A percentile compares a stretch with the other conserved stretches of the same genome.
Conservation (phyloP, 92 coral and sea anemone species). For the Porites lobata region DNA sequence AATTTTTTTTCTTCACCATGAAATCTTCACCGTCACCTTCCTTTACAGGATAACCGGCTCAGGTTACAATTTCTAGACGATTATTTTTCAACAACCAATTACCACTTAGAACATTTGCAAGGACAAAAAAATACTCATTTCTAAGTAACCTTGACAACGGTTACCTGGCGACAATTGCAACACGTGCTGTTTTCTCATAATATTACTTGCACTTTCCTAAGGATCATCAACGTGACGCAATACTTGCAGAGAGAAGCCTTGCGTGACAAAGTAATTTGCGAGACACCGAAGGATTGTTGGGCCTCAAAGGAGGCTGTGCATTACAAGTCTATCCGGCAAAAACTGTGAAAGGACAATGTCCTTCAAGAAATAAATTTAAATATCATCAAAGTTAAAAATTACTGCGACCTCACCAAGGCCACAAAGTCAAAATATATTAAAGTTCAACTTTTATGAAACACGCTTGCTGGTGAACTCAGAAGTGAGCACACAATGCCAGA, state of each 20-base stretch:
- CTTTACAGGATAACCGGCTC: too few relatives aligned
- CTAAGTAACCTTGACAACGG: not conserved
- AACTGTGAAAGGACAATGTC: not conserved
- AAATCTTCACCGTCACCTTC: not conserved
- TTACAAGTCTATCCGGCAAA: not conserved
- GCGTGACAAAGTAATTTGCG: constrained; percentile 2
- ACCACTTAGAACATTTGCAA: not conserved
- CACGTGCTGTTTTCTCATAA: not conserved
- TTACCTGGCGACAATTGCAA: not conserved
- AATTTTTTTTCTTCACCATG: not conserved
- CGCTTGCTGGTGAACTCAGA: constrained; percentile 15
- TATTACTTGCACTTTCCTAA: not conserved
- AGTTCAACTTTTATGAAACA: constrained; percentile 28
- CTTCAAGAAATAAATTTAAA: not conserved
- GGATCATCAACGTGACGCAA: constrained; percentile 1
- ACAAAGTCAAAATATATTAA: constrained; percentile 36
- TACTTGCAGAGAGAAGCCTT: not conserved
- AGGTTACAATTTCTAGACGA: not conserved
- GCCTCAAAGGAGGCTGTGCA: too few relatives aligned
- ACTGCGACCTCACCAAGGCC: not conserved
- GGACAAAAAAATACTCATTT: not conserved
- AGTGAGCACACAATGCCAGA: not conserved
- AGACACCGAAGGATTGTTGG: too few relatives aligned
- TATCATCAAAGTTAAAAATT: constrained; percentile 8
- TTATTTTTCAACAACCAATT: not conserved